phyloP scores from a whole-genome alignment of 2,888 invertebrate species.

The Apoda limacodes region DNA sequence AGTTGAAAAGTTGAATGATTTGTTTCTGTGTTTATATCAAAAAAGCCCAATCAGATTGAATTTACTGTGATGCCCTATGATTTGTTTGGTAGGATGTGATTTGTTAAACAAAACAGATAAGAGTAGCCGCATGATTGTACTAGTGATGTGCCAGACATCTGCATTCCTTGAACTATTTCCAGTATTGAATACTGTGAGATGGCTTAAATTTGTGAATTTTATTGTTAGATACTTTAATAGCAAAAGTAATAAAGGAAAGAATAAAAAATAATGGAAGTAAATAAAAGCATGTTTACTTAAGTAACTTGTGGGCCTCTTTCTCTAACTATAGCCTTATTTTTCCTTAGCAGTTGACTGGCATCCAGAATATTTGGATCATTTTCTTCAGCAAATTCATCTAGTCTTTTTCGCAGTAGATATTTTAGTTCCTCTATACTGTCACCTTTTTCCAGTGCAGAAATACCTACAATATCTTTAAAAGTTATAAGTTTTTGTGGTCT shows the following conservation, averaged over 20 bases:
- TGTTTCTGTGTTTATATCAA: too few relatives aligned
- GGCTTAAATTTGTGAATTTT: too few relatives aligned
- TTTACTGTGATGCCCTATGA: too few relatives aligned
- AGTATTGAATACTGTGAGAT: too few relatives aligned
- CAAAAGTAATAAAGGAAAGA: slow-evolving; percentile 13
- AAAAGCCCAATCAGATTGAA: too few relatives aligned
- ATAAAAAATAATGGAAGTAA: background rate
- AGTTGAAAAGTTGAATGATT: too few relatives aligned
- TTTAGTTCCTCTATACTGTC: slow-evolving; percentile 73
- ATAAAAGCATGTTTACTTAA: slow-evolving; percentile 25
- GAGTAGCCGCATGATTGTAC: too few relatives aligned
- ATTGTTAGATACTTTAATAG: slow-evolving; percentile 18
- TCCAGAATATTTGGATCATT: slow-evolving; percentile 55
- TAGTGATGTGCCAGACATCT: too few relatives aligned
- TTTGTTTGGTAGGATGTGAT: too few relatives aligned
- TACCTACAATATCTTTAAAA: slow-evolving; percentile 82
- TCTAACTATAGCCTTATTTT: slow-evolving; percentile 49
- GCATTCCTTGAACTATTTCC: too few relatives aligned
- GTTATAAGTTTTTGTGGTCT: slow-evolving; percentile 75
- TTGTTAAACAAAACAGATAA: too few relatives aligned
- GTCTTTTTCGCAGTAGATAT: slow-evolving; percentile 67
- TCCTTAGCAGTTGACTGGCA: slow-evolving; percentile 51
- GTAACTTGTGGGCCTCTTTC: slow-evolving; percentile 70
- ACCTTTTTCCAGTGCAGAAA: slow-evolving; percentile 73
- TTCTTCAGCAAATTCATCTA: slow-evolving; percentile 75